Evolutionary conservation across 2,888 invertebrate species (phyloP), one percentile per base, ranked within the genome.

Genomic region (Cephus rjabovi): DNA sequence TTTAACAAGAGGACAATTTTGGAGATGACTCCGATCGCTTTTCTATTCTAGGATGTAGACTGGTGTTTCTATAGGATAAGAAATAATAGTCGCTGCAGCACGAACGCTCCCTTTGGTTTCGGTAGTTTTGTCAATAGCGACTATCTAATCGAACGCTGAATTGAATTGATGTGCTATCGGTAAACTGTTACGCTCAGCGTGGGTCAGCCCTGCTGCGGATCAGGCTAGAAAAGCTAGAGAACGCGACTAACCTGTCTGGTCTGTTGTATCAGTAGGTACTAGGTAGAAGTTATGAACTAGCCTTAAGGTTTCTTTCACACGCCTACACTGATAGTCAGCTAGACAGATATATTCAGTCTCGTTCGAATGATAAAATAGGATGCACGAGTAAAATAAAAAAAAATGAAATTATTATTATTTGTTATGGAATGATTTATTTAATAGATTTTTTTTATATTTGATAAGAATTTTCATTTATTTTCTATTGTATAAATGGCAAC

Each of bases 51-150:
- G 40, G 40, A 15, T 15, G 6, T 40, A 15, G 15, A 40, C 40
- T 15, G 40, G 15, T 15, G 0, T 40, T 40, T 40, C 15, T 40
- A 4, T 40, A 40, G 40, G 15, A 1, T 40, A 15, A 37, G 23
- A 56, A 56, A 23, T 23, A 56, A 56, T 40, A 23, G 40, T 40
- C 23, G 56, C 40, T 56, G 40, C 56, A 56, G 23, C 56, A 23
- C 56, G 2, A 23, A 23, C 23, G 23, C 56, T 71, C 71, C 73
- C 30, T 40, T 56, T 35, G 56, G 73, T 76, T 78, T 78, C 11
- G 75, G 75, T 78, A 78, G 78, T 78, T 78, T 78, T 78, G 78
- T 78, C 78, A 76, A 76, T 78, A 78, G 78, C 76, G 69, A 78
- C 78, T 76, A 78, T 78, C 78, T 78, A 78, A 78, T 78, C 78